These are phyloP conservation scores for Phrynocephalus vlangalii DNA, from an alignment of 2,797 vertebrate species.

Conservation along the genomic window DNA sequence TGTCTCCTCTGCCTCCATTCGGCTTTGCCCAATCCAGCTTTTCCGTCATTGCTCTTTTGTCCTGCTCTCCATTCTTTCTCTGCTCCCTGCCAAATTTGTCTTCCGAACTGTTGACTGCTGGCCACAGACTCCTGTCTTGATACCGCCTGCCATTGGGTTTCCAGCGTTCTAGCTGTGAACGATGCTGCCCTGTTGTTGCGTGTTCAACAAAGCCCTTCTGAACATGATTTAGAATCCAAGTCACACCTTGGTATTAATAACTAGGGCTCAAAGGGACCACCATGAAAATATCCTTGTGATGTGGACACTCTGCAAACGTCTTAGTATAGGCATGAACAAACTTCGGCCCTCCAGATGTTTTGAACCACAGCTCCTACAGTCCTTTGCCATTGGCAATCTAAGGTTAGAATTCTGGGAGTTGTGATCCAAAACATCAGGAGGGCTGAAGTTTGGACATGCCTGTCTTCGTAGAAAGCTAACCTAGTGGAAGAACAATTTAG, in stretches of 20 bases:
- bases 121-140: too few relatives aligned
- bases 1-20: not conserved
- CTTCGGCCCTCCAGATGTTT: too few relatives aligned
- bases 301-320: not conserved
- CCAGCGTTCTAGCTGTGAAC: not conserved
- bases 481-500: not conserved
- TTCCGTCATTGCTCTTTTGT: not conserved
- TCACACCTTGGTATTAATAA: not conserved
- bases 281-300: not conserved
- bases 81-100: not conserved
- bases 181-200: not conserved
- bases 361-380: too few relatives aligned
- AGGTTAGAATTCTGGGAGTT: too few relatives aligned
- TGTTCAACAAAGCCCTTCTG: not conserved
- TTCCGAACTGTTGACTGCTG: not conserved
- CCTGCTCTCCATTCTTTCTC: not conserved
- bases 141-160: not conserved
- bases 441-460: too few relatives aligned
- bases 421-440: too few relatives aligned
- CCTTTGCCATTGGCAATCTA: too few relatives aligned
- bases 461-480: not conserved
- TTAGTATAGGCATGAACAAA: not conserved
- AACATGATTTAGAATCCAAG: not conserved
- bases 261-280: too few relatives aligned
- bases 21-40: not conserved